These are phyloP conservation scores for Coracias cyanogaster DNA, from an alignment of 2,797 vertebrate genomes.

Conservation along the genomic window DNA sequence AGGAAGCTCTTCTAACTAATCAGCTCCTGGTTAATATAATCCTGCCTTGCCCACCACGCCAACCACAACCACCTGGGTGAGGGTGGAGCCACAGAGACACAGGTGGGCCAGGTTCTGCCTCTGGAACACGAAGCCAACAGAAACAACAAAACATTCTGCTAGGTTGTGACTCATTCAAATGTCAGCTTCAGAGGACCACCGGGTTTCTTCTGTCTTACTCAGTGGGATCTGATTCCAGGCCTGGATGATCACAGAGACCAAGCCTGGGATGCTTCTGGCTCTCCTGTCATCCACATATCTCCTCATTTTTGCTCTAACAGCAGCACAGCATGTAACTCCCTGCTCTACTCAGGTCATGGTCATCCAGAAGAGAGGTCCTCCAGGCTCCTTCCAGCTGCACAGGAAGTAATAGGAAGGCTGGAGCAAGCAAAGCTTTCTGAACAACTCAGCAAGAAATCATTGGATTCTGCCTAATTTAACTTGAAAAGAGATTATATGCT, in stretches of 20 bases:
- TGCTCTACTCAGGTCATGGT: background rate
- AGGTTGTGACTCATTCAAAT: no score
- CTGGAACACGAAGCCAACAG: no score
- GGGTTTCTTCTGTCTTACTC: background rate
- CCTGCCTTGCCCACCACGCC: no score
- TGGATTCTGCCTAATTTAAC: background rate
- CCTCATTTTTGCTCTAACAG: background rate
- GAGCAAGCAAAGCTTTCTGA: background rate
- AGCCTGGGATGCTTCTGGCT: background rate
- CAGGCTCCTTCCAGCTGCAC: background rate
- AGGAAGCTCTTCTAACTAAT: no score
- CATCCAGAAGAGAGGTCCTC: background rate
- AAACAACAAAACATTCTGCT: no score
- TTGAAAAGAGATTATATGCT: background rate
- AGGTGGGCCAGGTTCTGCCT: no score
- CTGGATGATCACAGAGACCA: background rate
- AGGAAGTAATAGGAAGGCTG: background rate
- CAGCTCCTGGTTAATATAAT: no score
- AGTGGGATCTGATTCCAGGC: background rate
- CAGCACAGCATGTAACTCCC: background rate
- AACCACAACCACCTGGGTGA: no score
- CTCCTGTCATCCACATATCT: rapidly evolving
- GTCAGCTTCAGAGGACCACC: no score
- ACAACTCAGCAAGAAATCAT: background rate
- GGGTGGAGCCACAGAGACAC: no score